Base-by-base conservation (phyloP, 2,888 invertebrate genomes). In the Thymelicus sylvestris region DNA sequence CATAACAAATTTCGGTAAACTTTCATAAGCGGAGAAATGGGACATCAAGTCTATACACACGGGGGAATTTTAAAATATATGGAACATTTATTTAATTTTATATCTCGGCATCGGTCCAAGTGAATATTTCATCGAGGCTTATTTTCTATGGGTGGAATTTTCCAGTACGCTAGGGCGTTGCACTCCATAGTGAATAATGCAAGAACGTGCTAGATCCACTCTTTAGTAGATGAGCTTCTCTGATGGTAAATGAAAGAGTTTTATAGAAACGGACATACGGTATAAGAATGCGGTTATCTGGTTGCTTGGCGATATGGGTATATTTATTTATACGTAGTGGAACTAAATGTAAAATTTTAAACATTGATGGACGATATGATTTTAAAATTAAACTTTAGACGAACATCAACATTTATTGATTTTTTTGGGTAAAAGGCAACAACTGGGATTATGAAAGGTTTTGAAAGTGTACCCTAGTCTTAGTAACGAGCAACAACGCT, bases 181-280 rank as follows among this genome's bases (percentile, higher is more conserved):
- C 90, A 90, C 89, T 90, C 90, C 86, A 87, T 84, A 80, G 89
- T 90, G 91, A 92, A 91, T 92, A 91, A 92, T 91, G 89, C 89
- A 91, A 80, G 80, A 71, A 71, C 70, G 70, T 71, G 70, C 70
- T 71, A 61, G 70, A 71, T 71, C 61, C 66, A 66, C 70, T 71
- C 70, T 71, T 61, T 47, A 66, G 60, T 66, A 71, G 70, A 71
- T 71, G 66, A 71, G 61, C 61, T 70, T 60, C 55, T 8, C 50
- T 44, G 66, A 68, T 62, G 62, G 31, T 44, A 61, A 61, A 52
- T 66, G 65, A 61, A 66, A 66, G 59, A 44, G 12, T 48, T 38
- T 59, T 59, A 13, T 19, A 52, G 50, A 8, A 19, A 50, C 15
- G 50, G n/a, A 63, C 19, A 52, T 7, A 19, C 8, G 7, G 52